Conservation (phyloP, 2,797 vertebrate species). For the Eulemur albifrons region DNA sequence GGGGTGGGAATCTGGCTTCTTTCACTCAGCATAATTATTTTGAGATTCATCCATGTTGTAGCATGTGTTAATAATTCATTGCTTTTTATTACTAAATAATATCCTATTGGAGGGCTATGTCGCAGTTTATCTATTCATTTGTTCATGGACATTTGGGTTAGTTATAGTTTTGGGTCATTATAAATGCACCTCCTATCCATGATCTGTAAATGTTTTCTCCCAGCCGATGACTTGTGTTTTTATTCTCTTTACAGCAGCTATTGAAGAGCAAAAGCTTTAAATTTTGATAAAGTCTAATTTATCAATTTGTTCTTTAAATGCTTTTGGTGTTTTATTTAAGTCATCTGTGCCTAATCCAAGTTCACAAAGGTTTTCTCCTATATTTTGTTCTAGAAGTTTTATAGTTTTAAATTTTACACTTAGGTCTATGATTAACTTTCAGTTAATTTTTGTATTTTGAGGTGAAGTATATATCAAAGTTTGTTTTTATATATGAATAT, state of each 20-base stretch:
- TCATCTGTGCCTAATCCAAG: not conserved
- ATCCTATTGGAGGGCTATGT: not conserved
- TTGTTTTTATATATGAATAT: not conserved
- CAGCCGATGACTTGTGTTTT: not conserved
- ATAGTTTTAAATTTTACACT: not conserved
- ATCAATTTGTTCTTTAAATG: not conserved
- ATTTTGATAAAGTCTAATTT: constrained; percentile 37
- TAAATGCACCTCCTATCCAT: not conserved
- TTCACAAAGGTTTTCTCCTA: not conserved
- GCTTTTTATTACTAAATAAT: constrained; percentile 1
- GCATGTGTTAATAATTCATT: not conserved
- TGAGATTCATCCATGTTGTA: not conserved
- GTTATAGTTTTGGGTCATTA: not conserved
- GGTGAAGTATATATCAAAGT: not conserved
- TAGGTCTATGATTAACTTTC: not conserved
- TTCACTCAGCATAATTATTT: not conserved
- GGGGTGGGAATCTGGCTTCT: not conserved
- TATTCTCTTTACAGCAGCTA: not conserved
- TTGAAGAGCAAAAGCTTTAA: not conserved
- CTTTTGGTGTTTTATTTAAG: not conserved
- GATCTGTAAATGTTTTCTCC: not conserved
- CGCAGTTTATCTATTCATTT: not conserved
- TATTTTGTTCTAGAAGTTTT: not conserved
- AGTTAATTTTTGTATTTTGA: not conserved
- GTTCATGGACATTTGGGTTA: not conserved